Evolutionary conservation across 2,797 vertebrate species (phyloP).

Genomic region (Parotocinclus haroldoi): DNA sequence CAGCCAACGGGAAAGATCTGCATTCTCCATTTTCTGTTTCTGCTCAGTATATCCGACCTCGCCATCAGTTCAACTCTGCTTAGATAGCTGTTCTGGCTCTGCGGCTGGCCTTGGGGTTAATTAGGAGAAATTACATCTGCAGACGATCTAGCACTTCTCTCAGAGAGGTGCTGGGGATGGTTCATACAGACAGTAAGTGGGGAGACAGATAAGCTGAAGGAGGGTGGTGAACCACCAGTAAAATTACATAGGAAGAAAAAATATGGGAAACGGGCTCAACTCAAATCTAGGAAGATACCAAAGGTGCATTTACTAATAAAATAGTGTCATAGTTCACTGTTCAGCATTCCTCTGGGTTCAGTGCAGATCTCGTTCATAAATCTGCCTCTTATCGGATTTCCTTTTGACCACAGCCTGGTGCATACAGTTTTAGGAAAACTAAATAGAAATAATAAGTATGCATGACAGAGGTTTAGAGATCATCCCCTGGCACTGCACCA

Average conservation of each 20-base stretch:
- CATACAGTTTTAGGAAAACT: too few relatives aligned
- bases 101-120: slow-evolving; percentile 56
- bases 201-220: neutral
- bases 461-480: too few relatives aligned
- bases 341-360: too few relatives aligned
- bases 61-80: slow-evolving; percentile 48
- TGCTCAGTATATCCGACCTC: slow-evolving; percentile 48
- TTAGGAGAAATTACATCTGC: slow-evolving; percentile 42
- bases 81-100: slow-evolving; percentile 30
- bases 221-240: neutral
- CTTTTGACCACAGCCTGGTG: too few relatives aligned
- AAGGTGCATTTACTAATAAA: too few relatives aligned
- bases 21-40: slow-evolving; percentile 5
- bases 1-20: slow-evolving; percentile 31
- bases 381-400: too few relatives aligned
- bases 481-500: too few relatives aligned
- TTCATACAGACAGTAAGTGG: neutral
- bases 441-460: too few relatives aligned
- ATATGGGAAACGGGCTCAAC: neutral
- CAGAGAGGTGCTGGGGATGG: slow-evolving; percentile 18
- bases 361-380: too few relatives aligned
- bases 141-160: slow-evolving; percentile 38
- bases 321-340: too few relatives aligned
- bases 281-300: too few relatives aligned
- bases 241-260: neutral